phyloP scores from a whole-genome alignment of 2,888 invertebrate species.

The Pseudococcus jackbeardsleyi region DNA sequence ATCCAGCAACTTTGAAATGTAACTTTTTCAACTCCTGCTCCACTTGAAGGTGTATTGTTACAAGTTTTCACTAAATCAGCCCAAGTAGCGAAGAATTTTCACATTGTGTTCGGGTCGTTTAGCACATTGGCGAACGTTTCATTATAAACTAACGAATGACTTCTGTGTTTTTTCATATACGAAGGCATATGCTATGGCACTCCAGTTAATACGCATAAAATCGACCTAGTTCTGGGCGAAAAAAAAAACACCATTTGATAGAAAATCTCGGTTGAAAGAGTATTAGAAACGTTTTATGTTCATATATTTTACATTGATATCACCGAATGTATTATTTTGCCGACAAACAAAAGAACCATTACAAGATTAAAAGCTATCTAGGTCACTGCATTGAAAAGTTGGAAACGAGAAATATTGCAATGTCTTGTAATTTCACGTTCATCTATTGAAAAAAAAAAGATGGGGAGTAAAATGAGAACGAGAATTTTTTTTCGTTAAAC shows the following conservation, averaged over 20 bases:
- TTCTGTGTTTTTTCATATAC: conserved; percentile 29
- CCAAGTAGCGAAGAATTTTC: not conserved
- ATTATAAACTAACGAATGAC: conserved; percentile 29
- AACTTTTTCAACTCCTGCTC: not conserved
- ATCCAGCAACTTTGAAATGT: not conserved
- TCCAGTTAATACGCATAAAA: not conserved
- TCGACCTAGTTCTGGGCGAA: conserved; percentile 20
- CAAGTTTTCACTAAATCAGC: conserved; percentile 36
- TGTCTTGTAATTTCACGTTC: conserved; percentile 11
- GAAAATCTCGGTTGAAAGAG: conserved; percentile 14
- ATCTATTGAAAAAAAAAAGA: not conserved
- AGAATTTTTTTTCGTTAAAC: conserved; percentile 29
- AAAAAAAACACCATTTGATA: not conserved
- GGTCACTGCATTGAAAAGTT: conserved; percentile 39
- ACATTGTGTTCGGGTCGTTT: conserved; percentile 15
- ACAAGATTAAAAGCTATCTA: conserved; percentile 57
- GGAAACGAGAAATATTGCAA: not conserved
- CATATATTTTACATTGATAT: conserved; percentile 38
- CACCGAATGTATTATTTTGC: conserved; percentile 28
- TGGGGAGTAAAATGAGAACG: not conserved
- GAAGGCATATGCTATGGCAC: not conserved
- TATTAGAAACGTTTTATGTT: conserved; percentile 27
- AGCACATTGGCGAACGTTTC: conserved; percentile 27
- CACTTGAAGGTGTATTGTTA: conserved; percentile 11
- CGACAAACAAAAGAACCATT: conserved; percentile 53